Conservation (phyloP, 2,888 invertebrate species). For the Eutolmus rufibarbis region DNA sequence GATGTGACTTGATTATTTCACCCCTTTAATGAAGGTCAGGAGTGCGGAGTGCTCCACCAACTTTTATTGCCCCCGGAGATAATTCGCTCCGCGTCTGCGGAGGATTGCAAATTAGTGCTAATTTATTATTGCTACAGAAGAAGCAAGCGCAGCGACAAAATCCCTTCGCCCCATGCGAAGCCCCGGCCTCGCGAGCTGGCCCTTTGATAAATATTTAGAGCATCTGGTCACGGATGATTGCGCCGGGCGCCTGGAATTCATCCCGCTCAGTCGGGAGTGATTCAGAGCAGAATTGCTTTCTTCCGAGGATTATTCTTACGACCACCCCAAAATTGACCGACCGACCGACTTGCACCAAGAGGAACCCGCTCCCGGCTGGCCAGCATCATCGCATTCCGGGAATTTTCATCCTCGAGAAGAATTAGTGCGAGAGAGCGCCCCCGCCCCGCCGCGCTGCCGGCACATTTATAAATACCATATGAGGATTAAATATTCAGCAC, state of each 20-base stretch:
- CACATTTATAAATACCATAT: constrained; percentile 50
- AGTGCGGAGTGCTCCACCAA: background rate
- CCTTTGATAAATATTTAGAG: background rate
- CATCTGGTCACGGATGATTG: background rate
- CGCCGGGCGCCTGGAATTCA: background rate
- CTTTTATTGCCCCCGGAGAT: background rate
- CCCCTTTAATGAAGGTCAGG: constrained; percentile 19
- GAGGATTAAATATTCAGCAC: constrained; percentile 51
- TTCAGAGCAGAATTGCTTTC: background rate
- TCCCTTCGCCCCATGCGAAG: background rate
- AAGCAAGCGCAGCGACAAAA: background rate
- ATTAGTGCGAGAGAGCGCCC: constrained; percentile 22
- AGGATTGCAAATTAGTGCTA: background rate
- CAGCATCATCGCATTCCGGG: background rate
- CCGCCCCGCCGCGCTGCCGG: constrained; percentile 48
- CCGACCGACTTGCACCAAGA: background rate
- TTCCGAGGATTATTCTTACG: constrained; percentile 2
- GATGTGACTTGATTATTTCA: constrained; percentile 32
- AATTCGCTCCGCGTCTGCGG: background rate
- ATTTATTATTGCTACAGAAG: background rate
- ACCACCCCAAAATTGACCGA: background rate
- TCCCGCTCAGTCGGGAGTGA: background rate
- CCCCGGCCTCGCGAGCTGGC: background rate
- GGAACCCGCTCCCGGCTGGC: background rate
- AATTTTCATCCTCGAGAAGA: constrained; percentile 11